Percentiles rank a stretch among this genome's conserved stretches.
These are phyloP conservation scores for Choreutis nemorana DNA, from an alignment of 2,888 invertebrate species.

Conservation along the genomic window DNA sequence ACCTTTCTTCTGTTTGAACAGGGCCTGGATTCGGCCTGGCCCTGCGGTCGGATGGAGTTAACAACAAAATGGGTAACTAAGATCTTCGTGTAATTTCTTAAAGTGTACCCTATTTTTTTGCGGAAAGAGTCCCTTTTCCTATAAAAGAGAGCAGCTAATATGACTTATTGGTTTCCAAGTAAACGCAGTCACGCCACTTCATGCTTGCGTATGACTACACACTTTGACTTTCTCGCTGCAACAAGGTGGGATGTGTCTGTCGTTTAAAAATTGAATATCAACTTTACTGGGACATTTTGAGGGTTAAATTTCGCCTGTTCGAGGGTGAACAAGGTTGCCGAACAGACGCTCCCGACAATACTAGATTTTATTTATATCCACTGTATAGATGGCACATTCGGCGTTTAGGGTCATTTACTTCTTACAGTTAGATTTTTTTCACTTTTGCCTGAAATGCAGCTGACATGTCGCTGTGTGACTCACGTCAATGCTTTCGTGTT, in stretches of 20 bases:
- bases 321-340: constrained; percentile 13
- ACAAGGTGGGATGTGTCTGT: constrained; percentile 20
- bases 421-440: constrained; percentile 30
- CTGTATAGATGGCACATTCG: constrained; percentile 36
- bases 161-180: constrained; percentile 32
- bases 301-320: constrained; percentile 17
- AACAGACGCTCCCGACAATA: constrained; percentile 30
- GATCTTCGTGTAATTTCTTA: no score
- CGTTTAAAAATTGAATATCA: constrained; percentile 19
- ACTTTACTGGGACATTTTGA: constrained; percentile 20
- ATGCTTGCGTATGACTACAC: constrained; percentile 41
- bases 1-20: no score
- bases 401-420: constrained; percentile 52
- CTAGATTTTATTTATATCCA: constrained; percentile 50
- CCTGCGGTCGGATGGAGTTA: no score
- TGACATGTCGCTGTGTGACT: background rate
- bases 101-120: no score
- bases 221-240: constrained; percentile 21
- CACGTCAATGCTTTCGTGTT: no score
- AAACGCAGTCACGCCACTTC: constrained; percentile 51
- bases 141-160: constrained; percentile 19
- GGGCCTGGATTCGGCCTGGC: no score
- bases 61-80: no score
- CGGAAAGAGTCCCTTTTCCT: constrained; percentile 34
- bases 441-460: constrained; percentile 10